phyloP scores from a whole-genome alignment of 2,113 vertebrate species.

The Albula goreensis region DNA sequence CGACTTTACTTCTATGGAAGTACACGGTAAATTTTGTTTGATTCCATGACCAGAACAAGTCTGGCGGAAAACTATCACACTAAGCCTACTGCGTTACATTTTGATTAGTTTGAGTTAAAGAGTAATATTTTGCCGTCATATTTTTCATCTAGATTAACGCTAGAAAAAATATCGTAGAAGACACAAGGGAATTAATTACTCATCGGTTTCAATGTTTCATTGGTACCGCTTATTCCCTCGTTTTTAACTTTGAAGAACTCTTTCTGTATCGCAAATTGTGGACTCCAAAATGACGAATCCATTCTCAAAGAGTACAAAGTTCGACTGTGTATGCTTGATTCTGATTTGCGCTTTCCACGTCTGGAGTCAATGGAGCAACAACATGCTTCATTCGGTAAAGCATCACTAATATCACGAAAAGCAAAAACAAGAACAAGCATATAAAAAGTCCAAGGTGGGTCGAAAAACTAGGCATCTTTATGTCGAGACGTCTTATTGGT shows the following conservation, averaged over 20 bases:
- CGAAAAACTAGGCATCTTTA: conserved; percentile 43
- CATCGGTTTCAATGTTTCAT: neutral
- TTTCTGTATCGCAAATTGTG: neutral
- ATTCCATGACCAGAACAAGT: too few species aligned
- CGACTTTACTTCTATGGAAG: too few species aligned
- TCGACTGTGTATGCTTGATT: conserved; percentile 40
- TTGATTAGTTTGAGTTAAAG: neutral
- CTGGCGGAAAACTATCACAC: too few species aligned
- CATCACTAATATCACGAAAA: conserved; percentile 46
- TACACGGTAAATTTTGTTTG: too few species aligned
- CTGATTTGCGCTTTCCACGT: conserved; percentile 36
- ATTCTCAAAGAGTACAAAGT: conserved; percentile 23
- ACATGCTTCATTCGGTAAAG: conserved; percentile 50
- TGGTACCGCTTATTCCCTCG: neutral
- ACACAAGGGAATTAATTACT: neutral
- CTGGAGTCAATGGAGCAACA: conserved; percentile 43
- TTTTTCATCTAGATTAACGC: too few species aligned
- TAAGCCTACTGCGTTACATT: neutral
- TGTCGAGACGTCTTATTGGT: conserved; percentile 28
- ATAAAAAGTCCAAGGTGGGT: conserved; percentile 46
- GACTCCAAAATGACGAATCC: neutral
- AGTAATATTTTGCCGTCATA: too few species aligned
- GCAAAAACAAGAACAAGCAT: conserved; percentile 42
- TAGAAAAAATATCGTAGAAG: neutral
- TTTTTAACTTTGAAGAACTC: neutral